phyloP scores from a whole-genome alignment of 2,888 invertebrate genomes.

The Schizaphis graminum region DNA sequence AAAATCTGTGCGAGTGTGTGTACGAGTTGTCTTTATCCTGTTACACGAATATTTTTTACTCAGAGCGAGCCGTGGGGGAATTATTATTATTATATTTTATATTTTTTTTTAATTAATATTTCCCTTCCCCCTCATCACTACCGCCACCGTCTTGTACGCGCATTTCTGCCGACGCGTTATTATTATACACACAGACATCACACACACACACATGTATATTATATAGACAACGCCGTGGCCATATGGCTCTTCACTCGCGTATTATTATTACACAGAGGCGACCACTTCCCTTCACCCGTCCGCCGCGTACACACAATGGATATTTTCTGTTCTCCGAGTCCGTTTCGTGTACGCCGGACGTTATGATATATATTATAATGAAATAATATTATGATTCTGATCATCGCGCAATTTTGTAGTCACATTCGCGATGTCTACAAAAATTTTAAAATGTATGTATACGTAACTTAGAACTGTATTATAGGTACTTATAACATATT shows the following conservation, averaged over 20 bases:
- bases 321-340: conserved; percentile 49
- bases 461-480: too few species aligned
- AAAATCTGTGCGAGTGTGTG: conserved; percentile 28
- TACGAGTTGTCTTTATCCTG: conserved; percentile 39
- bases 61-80: conserved; percentile 53
- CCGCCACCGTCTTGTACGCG: background rate
- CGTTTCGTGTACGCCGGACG: background rate
- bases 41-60: conserved; percentile 22
- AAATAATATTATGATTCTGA: background rate
- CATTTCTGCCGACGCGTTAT: conserved; percentile 60
- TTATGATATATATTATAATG: background rate
- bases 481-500: background rate
- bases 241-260: conserved; percentile 21
- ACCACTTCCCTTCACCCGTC: conserved; percentile 15
- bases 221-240: background rate
- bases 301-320: conserved; percentile 41
- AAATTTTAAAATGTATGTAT: background rate
- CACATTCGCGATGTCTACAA: background rate
- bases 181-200: conserved; percentile 42
- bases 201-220: conserved; percentile 13
- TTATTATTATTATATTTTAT: conserved; percentile 59
- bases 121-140: background rate
- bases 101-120: conserved; percentile 59
- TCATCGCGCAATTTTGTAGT: background rate
- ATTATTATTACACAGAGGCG: background rate